Conservation (phyloP, 1,140 invertebrate genomes). For the silkworm (Bombyx mori) region ASM3026992v2 NC_085129.1:16772501-16773000, state of each 20-base stretch:
- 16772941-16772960: slow-evolving; percentile 85
- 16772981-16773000: slow-evolving; percentile 82
- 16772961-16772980: slow-evolving; percentile 90
- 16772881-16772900: slow-evolving; percentile 85
- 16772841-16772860: slow-evolving; percentile 73
- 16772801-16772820: slow-evolving; percentile 58
- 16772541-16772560: slow-evolving; percentile 37
- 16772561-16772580: slow-evolving; percentile 44
- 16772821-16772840: slow-evolving; percentile 72
- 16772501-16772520: slow-evolving; percentile 36
- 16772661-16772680: slow-evolving; percentile 70
- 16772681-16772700: slow-evolving; percentile 76
- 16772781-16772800: slow-evolving; percentile 41
- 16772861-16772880: slow-evolving; percentile 83
- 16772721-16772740: slow-evolving; percentile 61
- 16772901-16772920: slow-evolving; percentile 43
- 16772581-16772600: slow-evolving; percentile 41
- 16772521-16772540: slow-evolving; percentile 51
- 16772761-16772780: slow-evolving; percentile 52
- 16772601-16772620: slow-evolving; percentile 28
- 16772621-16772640: slow-evolving; percentile 43
- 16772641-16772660: slow-evolving; percentile 50
- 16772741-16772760: slow-evolving; percentile 64
- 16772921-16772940: slow-evolving; percentile 11
- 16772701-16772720: slow-evolving; percentile 84